Evolutionary conservation across 2,888 invertebrate genomes (phyloP).

Genomic region (Hirudinaria manillensis): DNA sequence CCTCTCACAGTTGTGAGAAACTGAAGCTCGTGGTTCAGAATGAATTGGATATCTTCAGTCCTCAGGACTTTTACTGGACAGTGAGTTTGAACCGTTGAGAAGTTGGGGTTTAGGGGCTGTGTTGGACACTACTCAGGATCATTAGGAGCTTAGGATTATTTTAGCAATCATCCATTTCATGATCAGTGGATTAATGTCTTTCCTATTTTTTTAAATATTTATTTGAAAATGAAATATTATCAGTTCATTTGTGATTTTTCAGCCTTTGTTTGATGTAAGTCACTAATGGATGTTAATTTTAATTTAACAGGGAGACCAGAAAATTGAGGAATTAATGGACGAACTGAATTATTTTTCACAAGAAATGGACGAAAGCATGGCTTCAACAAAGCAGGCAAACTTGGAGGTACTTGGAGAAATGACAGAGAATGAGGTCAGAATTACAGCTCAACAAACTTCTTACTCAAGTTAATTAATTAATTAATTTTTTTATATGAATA

Average conservation of each 20-base stretch:
- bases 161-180: too few relatives aligned
- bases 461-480: too few relatives aligned
- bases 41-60: not conserved
- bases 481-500: too few relatives aligned
- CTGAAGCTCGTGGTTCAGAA: not conserved
- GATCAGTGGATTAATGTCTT: not conserved
- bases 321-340: not conserved
- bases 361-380: not conserved
- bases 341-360: conserved; percentile 11
- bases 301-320: not conserved
- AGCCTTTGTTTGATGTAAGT: not conserved
- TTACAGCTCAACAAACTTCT: too few relatives aligned
- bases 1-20: not conserved
- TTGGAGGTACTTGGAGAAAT: not conserved
- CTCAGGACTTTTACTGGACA: conserved; percentile 15
- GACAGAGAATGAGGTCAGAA: too few relatives aligned
- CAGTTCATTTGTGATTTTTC: not conserved
- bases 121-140: too few relatives aligned
- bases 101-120: too few relatives aligned
- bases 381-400: not conserved
- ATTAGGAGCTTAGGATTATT: too few relatives aligned
- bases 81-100: not conserved
- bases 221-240: too few relatives aligned
- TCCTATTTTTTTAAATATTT: not conserved
- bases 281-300: not conserved